Evolutionary conservation across 2,113 vertebrate species (phyloP).

Genomic region (Entomyzon cyanotis): DNA sequence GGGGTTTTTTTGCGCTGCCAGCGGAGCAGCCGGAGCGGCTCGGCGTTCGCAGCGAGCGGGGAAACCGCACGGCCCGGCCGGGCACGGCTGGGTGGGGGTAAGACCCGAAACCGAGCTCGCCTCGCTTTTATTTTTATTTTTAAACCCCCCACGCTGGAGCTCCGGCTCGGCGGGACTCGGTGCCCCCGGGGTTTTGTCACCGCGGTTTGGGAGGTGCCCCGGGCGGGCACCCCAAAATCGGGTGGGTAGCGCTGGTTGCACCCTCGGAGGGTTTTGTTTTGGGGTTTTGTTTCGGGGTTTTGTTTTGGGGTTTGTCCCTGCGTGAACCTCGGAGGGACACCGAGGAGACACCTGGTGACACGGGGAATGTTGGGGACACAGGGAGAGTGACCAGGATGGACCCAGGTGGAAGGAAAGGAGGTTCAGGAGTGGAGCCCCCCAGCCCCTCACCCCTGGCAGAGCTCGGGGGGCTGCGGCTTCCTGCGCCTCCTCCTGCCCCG

Average conservation of each 20-base stretch:
- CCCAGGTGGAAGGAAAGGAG: not conserved
- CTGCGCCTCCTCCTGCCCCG: not conserved
- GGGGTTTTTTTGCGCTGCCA: not conserved
- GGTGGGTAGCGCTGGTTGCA: too few relatives aligned
- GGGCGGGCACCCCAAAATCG: not conserved
- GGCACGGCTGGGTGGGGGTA: not conserved
- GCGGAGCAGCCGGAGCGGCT: not conserved
- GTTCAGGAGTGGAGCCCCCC: fast-evolving
- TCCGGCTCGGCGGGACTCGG: not conserved
- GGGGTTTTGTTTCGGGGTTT: too few relatives aligned
- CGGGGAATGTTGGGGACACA: not conserved
- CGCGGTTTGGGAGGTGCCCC: not conserved
- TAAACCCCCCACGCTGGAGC: not conserved
- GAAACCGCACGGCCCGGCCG: slow-evolving; percentile 33
- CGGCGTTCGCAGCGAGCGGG: not conserved
- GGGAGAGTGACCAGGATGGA: not conserved
- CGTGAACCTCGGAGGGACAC: too few relatives aligned
- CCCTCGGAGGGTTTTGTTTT: too few relatives aligned
- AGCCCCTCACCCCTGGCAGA: fast-evolving
- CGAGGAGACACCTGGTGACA: fast-evolving
- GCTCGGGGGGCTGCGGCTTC: not conserved
- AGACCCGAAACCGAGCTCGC: not conserved
- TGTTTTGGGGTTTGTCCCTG: too few relatives aligned
- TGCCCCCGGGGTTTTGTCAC: not conserved
- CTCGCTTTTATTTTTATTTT: slow-evolving; percentile 1